Evolutionary conservation across 1,140 invertebrate species (phyloP).

Genomic region (Akabosia matsudoensis): DNA sequence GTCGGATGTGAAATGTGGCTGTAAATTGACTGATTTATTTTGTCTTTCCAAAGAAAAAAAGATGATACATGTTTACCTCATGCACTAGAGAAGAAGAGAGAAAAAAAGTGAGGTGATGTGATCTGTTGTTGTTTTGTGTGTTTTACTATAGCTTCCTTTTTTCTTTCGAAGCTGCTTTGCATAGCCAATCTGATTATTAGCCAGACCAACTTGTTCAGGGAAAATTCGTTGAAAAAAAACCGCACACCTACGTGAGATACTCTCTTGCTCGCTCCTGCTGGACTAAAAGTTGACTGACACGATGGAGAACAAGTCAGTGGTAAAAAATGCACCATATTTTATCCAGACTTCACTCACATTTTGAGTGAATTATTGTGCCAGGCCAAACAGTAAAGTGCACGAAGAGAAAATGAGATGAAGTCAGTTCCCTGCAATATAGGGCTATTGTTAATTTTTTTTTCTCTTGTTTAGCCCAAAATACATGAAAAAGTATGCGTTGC

Average conservation of each 20-base stretch:
- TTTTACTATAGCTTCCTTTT: background rate
- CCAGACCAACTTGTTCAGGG: background rate
- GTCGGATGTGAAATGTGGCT: conserved; percentile 23
- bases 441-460: too few species aligned
- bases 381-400: conserved; percentile 21
- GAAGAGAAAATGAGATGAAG: conserved; percentile 22
- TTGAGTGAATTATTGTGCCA: conserved; percentile 23
- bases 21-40: conserved; percentile 23
- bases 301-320: conserved; percentile 17
- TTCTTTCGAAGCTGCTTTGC: background rate
- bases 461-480: too few species aligned
- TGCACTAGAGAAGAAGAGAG: background rate
- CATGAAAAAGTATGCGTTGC: too few species aligned
- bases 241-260: conserved; percentile 15
- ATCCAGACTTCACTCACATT: conserved; percentile 21
- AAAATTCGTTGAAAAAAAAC: background rate
- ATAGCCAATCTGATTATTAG: background rate
- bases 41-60: background rate
- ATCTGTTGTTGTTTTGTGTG: background rate
- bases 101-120: background rate
- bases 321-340: conserved; percentile 21
- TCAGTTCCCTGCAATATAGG: background rate
- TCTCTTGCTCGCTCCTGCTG: background rate
- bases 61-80: conserved; percentile 14
- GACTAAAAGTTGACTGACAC: conserved; percentile 16